phyloP scores from a whole-genome alignment of 2,888 invertebrate genomes.

The Cryptophagus acutangulus region DNA sequence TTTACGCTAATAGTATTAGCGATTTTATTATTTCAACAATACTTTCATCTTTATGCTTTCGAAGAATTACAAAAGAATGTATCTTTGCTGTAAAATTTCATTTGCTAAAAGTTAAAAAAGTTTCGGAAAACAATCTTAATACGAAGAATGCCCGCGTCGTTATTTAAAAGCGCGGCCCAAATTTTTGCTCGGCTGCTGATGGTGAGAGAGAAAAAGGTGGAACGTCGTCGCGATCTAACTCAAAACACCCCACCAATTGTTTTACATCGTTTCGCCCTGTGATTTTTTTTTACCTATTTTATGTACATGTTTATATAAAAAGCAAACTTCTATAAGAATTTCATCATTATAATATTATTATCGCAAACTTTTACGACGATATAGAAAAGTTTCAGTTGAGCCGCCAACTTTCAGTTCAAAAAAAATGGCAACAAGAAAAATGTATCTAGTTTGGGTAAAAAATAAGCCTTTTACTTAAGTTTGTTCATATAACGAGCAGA shows the following conservation, averaged over 20 bases:
- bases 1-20: constrained; percentile 21
- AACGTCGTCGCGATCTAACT: not conserved
- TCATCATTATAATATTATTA: constrained; percentile 39
- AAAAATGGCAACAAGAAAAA: too few relatives aligned
- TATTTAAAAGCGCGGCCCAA: constrained; percentile 9
- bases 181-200: constrained; percentile 10
- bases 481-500: too few relatives aligned
- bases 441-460: too few relatives aligned
- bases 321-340: constrained; percentile 45
- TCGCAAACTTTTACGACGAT: constrained; percentile 5
- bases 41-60: constrained; percentile 29
- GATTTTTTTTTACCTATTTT: constrained; percentile 37
- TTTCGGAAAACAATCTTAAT: constrained; percentile 41
- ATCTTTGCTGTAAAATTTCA: constrained; percentile 41
- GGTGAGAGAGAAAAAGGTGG: constrained; percentile 20
- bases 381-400: too few relatives aligned
- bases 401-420: too few relatives aligned
- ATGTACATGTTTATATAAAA: constrained; percentile 39
- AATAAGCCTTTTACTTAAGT: too few relatives aligned
- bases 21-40: constrained; percentile 34
- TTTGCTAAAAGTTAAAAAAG: constrained; percentile 37
- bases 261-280: constrained; percentile 31
- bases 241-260: constrained; percentile 32
- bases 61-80: constrained; percentile 39
- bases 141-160: constrained; percentile 32